Evolutionary conservation across 2,888 invertebrate species (phyloP).

Genomic region (Eudasyphora cyanicolor): DNA sequence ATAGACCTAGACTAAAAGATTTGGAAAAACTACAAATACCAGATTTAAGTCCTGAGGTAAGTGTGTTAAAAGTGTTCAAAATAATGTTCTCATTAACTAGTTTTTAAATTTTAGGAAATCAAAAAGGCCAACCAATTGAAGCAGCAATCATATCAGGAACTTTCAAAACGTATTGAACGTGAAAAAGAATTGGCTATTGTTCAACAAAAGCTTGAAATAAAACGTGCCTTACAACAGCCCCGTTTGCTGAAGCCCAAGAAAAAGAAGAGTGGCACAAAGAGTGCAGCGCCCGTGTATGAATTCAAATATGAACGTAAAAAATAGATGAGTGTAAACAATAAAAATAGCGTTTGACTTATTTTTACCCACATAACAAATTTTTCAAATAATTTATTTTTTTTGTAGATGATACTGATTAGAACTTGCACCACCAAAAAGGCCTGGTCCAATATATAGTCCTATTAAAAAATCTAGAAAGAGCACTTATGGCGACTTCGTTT

Average conservation of each 20-base stretch:
- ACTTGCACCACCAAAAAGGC: too few relatives aligned
- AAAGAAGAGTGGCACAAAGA: slow-evolving; percentile 84
- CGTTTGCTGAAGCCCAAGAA: slow-evolving; percentile 85
- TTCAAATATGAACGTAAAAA: slow-evolving; percentile 92
- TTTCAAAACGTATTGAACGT: slow-evolving; percentile 88
- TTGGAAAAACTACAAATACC: slow-evolving; percentile 83
- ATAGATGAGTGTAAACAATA: slow-evolving; percentile 78
- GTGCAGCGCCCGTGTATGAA: slow-evolving; percentile 87
- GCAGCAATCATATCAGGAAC: slow-evolving; percentile 86
- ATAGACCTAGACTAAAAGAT: slow-evolving; percentile 84
- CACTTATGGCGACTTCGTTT: too few relatives aligned
- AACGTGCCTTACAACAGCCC: slow-evolving; percentile 85
- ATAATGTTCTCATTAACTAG: not conserved
- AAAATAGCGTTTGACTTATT: not conserved
- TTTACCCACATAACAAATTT: too few relatives aligned
- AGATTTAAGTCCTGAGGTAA: slow-evolving; percentile 82
- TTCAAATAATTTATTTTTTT: too few relatives aligned
- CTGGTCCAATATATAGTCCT: too few relatives aligned
- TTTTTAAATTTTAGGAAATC: slow-evolving; percentile 66
- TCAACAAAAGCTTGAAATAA: slow-evolving; percentile 89
- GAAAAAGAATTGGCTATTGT: slow-evolving; percentile 88
- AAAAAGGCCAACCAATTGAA: slow-evolving; percentile 78
- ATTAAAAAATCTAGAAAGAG: too few relatives aligned
- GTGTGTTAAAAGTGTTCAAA: not conserved
- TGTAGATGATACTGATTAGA: too few relatives aligned